Evolutionary conservation across 2,888 invertebrate genomes (phyloP), one percentile per base, ranked within the genome.

Genomic region (Pachliopta kotzebuea): DNA sequence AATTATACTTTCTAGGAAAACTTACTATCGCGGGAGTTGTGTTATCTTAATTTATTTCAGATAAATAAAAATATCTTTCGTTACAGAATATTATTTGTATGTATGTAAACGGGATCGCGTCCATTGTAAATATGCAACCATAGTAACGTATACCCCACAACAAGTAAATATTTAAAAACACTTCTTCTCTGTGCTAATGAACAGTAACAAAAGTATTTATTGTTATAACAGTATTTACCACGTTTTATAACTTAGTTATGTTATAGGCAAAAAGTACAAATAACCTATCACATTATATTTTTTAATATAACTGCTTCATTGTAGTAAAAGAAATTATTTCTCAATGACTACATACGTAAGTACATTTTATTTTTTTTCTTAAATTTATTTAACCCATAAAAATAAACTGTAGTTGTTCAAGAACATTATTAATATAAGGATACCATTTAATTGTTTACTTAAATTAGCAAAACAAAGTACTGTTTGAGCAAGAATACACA

Each of bases 111-210:
- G 24, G 1, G 56, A 8, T 20, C 31, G 56, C 62, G 50, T 52
- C 56, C 56, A 49, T 8, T 56, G 42, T 3, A 49, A 55, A 21
- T 26, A 23, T 18, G 60, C 31, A 56, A 29, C 56, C 63, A 66
- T 62, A 63, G 62, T 45, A 49, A 62, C 60, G 45, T 31, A 20
- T 29, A 53, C 29, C 37, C 50, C 60, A 59, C 65, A 65, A 65
- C 65, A 65, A 60, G 45, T 52, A 26, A 53, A 45, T 49, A 60
- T 60, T 53, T 61, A 29, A 18, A 56, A 56, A 50, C 42, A 52
- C n/a, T 6, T n/a, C 45, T 18, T 14, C 14, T 14, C 2, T 45
- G n/a, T 45, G n/a, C 45, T n/a, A n/a, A n/a, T 14, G 37, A 37
- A 37, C 37, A 37, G 11, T 37, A 37, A 37, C 14, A 37, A 37